Percentiles rank a stretch among this genome's conserved stretches.
Conservation (phyloP, 2,113 vertebrate genomes). For the Hippocampus mohnikei region DNA sequence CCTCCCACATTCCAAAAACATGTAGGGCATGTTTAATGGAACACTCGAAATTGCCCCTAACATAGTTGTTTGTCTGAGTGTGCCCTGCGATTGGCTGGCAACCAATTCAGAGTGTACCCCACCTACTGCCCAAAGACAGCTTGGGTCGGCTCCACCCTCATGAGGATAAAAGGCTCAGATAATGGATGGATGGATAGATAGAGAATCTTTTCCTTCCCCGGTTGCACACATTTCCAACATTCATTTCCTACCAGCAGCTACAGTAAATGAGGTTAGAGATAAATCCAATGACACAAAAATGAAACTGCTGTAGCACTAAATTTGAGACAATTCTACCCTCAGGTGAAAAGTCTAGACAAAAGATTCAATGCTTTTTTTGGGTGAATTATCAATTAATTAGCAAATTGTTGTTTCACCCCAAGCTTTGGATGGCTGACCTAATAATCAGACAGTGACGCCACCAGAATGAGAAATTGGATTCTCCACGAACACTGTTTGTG, state of each 20-base stretch:
- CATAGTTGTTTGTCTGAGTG: too few relatives aligned
- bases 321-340: conserved; percentile 26
- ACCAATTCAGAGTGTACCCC: too few relatives aligned
- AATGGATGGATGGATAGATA: too few relatives aligned
- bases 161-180: too few relatives aligned
- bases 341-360: conserved; percentile 40
- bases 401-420: conserved; percentile 22
- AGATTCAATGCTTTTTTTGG: conserved; percentile 39
- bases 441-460: conserved; percentile 4
- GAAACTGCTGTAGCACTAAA: conserved; percentile 28
- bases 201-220: conserved; percentile 1
- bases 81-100: too few relatives aligned
- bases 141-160: too few relatives aligned
- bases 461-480: background rate
- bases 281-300: conserved; percentile 14
- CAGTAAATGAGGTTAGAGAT: conserved; percentile 9
- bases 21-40: too few relatives aligned
- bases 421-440: conserved; percentile 43
- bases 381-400: conserved; percentile 50
- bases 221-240: background rate
- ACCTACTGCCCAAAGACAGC: too few relatives aligned
- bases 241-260: background rate
- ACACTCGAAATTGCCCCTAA: too few relatives aligned
- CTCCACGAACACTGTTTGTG: background rate
- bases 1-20: too few relatives aligned